Conservation (phyloP, 2,888 invertebrate genomes). For the Campoplex nolae region DNA sequence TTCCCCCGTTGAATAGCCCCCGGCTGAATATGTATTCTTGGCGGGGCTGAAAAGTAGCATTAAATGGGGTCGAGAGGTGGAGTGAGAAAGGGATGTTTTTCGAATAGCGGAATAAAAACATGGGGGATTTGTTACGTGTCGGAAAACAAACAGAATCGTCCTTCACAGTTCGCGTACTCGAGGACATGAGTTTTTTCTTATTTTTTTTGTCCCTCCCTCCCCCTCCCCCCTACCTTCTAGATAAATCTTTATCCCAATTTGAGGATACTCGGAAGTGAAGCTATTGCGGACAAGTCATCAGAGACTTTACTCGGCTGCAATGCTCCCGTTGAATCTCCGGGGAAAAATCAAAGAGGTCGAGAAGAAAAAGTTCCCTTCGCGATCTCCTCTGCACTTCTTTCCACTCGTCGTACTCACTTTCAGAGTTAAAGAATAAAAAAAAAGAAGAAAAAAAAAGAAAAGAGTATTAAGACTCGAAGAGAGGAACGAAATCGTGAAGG, state of each 20-base stretch:
- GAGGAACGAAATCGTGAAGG: slow-evolving; percentile 43
- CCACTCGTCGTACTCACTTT: slow-evolving; percentile 37
- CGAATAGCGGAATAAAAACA: slow-evolving; percentile 45
- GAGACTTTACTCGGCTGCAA: not conserved
- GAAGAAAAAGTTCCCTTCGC: slow-evolving; percentile 73
- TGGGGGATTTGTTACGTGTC: slow-evolving; percentile 11
- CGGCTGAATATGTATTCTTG: slow-evolving; percentile 60
- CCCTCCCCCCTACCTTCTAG: not conserved
- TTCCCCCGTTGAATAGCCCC: slow-evolving; percentile 60
- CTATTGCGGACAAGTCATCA: slow-evolving; percentile 5
- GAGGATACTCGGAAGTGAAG: not conserved
- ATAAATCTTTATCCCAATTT: slow-evolving; percentile 25
- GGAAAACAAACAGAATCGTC: slow-evolving; percentile 42
- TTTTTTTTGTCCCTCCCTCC: not conserved
- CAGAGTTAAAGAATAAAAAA: slow-evolving; percentile 19
- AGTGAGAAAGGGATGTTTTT: slow-evolving; percentile 38
- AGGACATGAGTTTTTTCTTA: slow-evolving; percentile 8
- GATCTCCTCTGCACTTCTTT: slow-evolving; percentile 60
- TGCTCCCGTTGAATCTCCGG: not conserved
- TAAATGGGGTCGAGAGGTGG: slow-evolving; percentile 36
- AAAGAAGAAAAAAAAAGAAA: not conserved
- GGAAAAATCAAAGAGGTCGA: slow-evolving; percentile 76
- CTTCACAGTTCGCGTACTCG: slow-evolving; percentile 28
- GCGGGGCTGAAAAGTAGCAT: slow-evolving; percentile 62
- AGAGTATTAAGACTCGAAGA: slow-evolving; percentile 1